Conservation (phyloP, 2,113 vertebrate species). For the Tragelaphus imberbis region DNA sequence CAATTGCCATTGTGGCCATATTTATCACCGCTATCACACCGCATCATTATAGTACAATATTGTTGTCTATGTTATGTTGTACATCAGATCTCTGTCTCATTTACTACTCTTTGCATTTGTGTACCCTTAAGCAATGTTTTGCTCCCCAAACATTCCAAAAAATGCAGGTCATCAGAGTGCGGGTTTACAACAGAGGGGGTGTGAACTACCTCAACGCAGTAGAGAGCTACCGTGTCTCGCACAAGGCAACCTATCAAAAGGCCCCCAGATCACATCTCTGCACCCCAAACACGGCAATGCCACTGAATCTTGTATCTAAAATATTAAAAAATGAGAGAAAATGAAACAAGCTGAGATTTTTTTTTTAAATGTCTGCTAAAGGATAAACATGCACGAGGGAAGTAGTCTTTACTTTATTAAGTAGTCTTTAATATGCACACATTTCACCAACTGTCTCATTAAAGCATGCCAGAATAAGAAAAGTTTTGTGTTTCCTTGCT, state of each 20-base stretch:
- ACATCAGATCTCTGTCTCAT: background rate
- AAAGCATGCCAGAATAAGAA: background rate
- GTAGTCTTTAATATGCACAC: background rate
- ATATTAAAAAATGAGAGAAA: background rate
- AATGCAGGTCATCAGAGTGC: background rate
- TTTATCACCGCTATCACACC: too few species aligned
- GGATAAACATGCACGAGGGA: background rate
- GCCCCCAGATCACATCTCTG: background rate
- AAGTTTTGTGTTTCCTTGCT: background rate
- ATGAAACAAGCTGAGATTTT: background rate
- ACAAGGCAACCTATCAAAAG: accelerated
- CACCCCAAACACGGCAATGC: background rate
- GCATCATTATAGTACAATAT: background rate
- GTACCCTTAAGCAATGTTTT: background rate
- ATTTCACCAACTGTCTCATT: background rate
- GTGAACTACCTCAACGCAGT: too few species aligned
- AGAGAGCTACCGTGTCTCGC: accelerated
- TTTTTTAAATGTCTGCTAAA: background rate
- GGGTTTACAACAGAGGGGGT: accelerated
- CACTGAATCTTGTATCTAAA: background rate
- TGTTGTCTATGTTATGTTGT: background rate
- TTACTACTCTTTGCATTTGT: background rate
- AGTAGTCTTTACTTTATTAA: background rate
- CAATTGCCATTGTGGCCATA: background rate
- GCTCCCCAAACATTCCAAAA: background rate